Evolutionary conservation across 2,888 invertebrate genomes (phyloP).

Genomic region (Cenopis cana): DNA sequence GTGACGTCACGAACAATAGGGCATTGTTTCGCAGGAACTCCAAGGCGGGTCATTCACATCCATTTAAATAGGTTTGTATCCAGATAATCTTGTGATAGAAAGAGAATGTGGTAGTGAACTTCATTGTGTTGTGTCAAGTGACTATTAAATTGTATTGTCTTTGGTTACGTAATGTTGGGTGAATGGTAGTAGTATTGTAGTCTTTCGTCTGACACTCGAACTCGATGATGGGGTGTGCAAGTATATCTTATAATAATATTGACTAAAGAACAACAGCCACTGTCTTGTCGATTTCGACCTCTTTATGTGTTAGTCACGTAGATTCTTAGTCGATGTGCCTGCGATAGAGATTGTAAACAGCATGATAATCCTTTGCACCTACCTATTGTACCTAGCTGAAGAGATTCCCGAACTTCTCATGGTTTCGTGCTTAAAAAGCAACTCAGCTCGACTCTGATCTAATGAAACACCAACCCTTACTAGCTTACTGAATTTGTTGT

Average conservation of each 20-base stretch:
- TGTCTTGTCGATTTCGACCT: background rate
- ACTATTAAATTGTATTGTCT: constrained; percentile 72
- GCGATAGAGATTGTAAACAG: too few relatives aligned
- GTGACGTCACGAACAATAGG: constrained; percentile 83
- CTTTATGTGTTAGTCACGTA: background rate
- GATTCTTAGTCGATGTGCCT: background rate
- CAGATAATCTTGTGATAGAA: constrained; percentile 78
- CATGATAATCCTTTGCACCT: too few relatives aligned
- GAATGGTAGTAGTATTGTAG: constrained; percentile 16
- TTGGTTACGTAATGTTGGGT: constrained; percentile 57
- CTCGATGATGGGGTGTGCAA: background rate
- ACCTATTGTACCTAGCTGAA: too few relatives aligned
- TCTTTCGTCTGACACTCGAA: constrained; percentile 2
- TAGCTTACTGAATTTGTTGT: too few relatives aligned
- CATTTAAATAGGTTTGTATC: constrained; percentile 79
- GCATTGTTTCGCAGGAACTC: constrained; percentile 83
- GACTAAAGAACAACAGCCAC: background rate
- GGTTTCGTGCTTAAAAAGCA: too few relatives aligned
- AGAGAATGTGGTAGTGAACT: constrained; percentile 73
- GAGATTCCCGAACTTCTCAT: too few relatives aligned
- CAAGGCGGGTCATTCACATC: constrained; percentile 83
- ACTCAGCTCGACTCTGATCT: too few relatives aligned
- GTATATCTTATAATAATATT: background rate
- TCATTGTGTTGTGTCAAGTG: constrained; percentile 66
- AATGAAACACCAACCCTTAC: too few relatives aligned